Base-by-base conservation (phyloP, 2,888 invertebrate species). In the Ophion obscuratus region DNA sequence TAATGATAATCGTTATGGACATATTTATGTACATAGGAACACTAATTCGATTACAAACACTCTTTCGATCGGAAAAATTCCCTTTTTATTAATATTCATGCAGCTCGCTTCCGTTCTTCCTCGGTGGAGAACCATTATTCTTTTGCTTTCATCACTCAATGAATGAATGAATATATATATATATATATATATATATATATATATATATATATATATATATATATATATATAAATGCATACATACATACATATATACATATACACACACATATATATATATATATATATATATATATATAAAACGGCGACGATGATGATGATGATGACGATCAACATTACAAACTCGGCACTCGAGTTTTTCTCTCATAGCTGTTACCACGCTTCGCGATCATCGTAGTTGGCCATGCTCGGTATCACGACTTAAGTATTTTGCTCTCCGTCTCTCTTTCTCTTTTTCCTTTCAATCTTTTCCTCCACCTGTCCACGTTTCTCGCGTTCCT, bases 321-420 rank as follows among this genome's bases (percentile, higher is more conserved):
- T 67, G 17, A 67, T 67, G 40, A 44, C 36, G 44, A 20, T 44
- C 67, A 40, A 64, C 24, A 31, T 62, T 64, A 64, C 47, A 62
- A 75, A 62, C 64, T 75, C 61, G 47, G 47, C 14, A 27, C 75
- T 64, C 47, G 53, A 17, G 40, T 76, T 81, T 81, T 77, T 64
- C 74, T 71, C 47, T 70, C 62, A 66, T 93, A 94, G 94, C 94
- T 93, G 94, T 94, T 93, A 93, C 94, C 93, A 94, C 93, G 94
- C 92, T 94, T 90, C 89, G 90, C 91, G 92, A 94, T 93, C 92
- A 91, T 90, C 90, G 91, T 93, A 93, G 92, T 93, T 93, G 92
- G 93, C 92, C 90, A 93, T 93, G 94, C 92, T 94, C 91, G 92
- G 92, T 88, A 92, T 92, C 90, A 89, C 89, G 88, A 88, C 88